phyloP scores from a whole-genome alignment of 1,140 invertebrate genomes.

The Vollenhovia emeryi region DNA sequence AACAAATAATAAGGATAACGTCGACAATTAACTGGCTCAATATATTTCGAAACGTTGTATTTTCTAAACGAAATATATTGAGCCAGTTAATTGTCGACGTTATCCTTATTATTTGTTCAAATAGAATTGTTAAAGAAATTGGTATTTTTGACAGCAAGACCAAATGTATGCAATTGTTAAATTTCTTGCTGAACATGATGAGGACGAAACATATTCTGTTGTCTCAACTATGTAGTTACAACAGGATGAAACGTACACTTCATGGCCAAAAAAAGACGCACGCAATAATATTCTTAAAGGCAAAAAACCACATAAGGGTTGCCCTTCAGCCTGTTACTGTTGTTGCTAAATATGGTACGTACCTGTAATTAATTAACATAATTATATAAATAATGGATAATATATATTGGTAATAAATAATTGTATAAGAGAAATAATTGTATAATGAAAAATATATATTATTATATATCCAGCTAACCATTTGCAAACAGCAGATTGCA shows the following conservation, averaged over 20 bases:
- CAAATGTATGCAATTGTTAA: not conserved
- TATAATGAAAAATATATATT: not conserved
- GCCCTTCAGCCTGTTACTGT: not conserved
- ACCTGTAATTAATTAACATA: not conserved
- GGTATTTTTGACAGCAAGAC: not conserved
- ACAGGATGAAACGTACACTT: not conserved
- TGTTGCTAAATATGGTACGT: constrained; percentile 6
- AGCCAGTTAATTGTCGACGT: no score
- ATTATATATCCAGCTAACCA: no score
- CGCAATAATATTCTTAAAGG: not conserved
- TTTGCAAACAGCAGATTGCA: no score
- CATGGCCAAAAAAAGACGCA: not conserved
- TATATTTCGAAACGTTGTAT: no score
- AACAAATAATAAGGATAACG: no score
- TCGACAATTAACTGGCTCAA: no score
- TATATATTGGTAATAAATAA: not conserved
- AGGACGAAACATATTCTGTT: not conserved
- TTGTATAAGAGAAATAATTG: not conserved
- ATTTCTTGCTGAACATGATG: not conserved
- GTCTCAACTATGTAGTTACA: not conserved
- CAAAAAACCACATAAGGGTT: not conserved
- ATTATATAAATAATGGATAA: not conserved
- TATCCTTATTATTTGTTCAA: no score
- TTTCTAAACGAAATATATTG: no score
- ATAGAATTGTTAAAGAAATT: no score